phyloP scores from a whole-genome alignment of 1,140 invertebrate genomes.

The Saccostrea glomerata region DNA sequence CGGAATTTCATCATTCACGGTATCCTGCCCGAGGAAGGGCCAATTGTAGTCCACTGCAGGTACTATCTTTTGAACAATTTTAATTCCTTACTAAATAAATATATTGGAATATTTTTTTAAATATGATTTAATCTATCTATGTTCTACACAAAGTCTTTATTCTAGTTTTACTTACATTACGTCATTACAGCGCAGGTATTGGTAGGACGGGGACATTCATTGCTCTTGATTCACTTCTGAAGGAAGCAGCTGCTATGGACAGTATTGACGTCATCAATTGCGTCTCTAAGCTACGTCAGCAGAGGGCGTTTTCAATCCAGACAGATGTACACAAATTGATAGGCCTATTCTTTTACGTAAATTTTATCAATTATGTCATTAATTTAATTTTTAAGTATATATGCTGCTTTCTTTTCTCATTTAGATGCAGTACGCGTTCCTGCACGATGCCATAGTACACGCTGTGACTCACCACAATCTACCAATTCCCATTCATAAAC shows the following conservation, averaged over 20 bases:
- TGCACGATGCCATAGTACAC: not conserved
- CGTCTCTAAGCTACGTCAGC: conserved; percentile 22
- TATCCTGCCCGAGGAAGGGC: not conserved
- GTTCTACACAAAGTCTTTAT: too few species aligned
- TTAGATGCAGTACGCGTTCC: conserved; percentile 22
- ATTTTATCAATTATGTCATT: not conserved
- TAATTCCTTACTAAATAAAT: too few species aligned
- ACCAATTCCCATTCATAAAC: not conserved
- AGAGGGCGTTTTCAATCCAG: conserved; percentile 23
- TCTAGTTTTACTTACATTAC: too few species aligned
- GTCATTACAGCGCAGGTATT: conserved; percentile 3
- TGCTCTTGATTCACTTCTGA: conserved; percentile 22
- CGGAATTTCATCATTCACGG: not conserved
- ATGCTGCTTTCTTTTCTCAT: not conserved
- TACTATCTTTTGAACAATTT: not conserved
- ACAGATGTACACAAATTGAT: conserved; percentile 6
- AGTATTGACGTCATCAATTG: conserved; percentile 35
- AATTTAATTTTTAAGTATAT: not conserved
- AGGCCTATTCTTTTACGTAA: not conserved
- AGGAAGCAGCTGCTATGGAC: not conserved
- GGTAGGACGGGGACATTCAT: conserved; percentile 41
- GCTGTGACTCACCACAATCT: not conserved
- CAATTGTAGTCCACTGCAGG: conserved; percentile 40
- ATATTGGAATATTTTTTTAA: too few species aligned
- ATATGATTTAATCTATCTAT: too few species aligned